Evolutionary conservation across 2,888 invertebrate species (phyloP), one percentile per base, ranked within the genome.

Genomic region (Masnerella sp.): DNA sequence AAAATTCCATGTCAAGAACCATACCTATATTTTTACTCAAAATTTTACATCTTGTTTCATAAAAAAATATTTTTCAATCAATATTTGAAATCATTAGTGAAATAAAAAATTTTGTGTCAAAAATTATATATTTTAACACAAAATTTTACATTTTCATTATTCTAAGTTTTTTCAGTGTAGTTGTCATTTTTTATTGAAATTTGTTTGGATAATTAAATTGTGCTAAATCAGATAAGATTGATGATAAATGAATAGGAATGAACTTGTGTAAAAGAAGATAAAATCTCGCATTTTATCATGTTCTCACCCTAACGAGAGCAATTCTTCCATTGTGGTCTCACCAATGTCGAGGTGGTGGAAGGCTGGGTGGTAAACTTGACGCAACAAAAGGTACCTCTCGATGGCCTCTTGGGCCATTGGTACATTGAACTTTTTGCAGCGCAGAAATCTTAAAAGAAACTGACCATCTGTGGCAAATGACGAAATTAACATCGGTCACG

Each of bases 341-440:
- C 90, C 89, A 80, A 92, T 91, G 87, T 95, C 94, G 77, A 95
- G 89, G 80, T 92, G 91, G 81, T 92, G 91, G 87, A 94, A 94
- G 61, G 92, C 92, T 40, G 93, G 92, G 64, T 93, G 92, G 88
- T 93, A 93, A 7, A 93, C 93, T 85, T 94, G 93, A 18, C 95
- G 90, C 59, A 95, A 89, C 11, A 94, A 89, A 38, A 95, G 89
- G 84, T 95, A 95, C 18, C 95, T 90, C 85, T 95, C 93, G 54
- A 94, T 89, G 15, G 93, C 92, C 80, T 93, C 93, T 82, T 94
- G 93, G 0, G 94, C 93, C 90, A 93, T 92, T 1, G 93, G 92
- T 0, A 95, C 92, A 83, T 93, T 93, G 88, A 92, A 95, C 84
- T 94, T 95, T 87, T 95, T 94, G 70, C 92, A 91, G n/a, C 95